Evolutionary conservation across 2,797 vertebrate genomes (phyloP).

Genomic region (Neosalanx taihuensis): DNA sequence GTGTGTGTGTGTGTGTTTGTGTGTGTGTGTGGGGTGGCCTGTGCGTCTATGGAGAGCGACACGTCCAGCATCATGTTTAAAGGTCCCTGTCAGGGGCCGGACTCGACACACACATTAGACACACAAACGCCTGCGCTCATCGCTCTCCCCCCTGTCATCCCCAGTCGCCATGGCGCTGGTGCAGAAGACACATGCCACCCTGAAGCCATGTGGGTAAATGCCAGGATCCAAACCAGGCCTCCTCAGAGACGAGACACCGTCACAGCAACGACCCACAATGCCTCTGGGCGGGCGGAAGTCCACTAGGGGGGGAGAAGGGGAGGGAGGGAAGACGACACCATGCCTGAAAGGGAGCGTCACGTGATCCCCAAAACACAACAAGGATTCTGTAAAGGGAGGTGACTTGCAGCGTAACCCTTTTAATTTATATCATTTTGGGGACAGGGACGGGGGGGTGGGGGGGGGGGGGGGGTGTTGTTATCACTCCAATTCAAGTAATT

Average conservation of each 20-base stretch:
- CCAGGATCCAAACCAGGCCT: constrained; percentile 27
- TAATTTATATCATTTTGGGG: constrained; percentile 66
- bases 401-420: constrained; percentile 56
- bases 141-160: constrained; percentile 31
- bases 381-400: constrained; percentile 24
- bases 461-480: constrained; percentile 61
- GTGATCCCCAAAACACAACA: constrained; percentile 16
- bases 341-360: constrained; percentile 10
- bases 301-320: constrained; percentile 3
- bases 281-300: constrained; percentile 36
- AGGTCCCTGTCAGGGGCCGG: constrained; percentile 36
- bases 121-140: constrained; percentile 35
- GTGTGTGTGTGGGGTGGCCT: constrained; percentile 24
- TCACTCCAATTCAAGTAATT: constrained; percentile 76
- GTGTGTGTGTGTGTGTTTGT: constrained; percentile 8
- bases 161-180: constrained; percentile 33
- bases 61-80: constrained; percentile 37
- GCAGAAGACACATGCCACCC: constrained; percentile 26
- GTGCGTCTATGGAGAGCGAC: constrained; percentile 12
- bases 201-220: constrained; percentile 37
- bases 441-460: too few relatives aligned
- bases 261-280: constrained; percentile 33
- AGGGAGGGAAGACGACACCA: constrained; percentile 1
- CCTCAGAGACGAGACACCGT: not conserved
- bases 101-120: constrained; percentile 46